phyloP scores from a whole-genome alignment of 2,888 invertebrate species.

The Euzetes globulus region DNA sequence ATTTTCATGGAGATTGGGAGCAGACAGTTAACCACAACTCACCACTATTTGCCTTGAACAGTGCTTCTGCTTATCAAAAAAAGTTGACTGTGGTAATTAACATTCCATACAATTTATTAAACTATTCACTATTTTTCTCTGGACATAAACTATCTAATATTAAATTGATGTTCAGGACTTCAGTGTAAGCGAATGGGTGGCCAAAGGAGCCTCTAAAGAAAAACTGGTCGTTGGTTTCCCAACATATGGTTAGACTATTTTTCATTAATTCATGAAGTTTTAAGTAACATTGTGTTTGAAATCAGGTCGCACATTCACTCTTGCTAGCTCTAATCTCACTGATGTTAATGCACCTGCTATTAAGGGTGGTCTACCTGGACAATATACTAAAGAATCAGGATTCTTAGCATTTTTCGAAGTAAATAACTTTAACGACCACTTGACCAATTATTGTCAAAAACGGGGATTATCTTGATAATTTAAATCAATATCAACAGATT shows the following conservation, averaged over 20 bases:
- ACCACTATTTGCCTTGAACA: slow-evolving; percentile 77
- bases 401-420: slow-evolving; percentile 91
- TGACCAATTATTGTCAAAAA: too few relatives aligned
- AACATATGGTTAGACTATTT: slow-evolving; percentile 58
- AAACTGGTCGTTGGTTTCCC: slow-evolving; percentile 92
- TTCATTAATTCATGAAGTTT: not conserved
- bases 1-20: slow-evolving; percentile 93
- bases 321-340: slow-evolving; percentile 75
- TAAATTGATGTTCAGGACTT: slow-evolving; percentile 58
- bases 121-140: too few relatives aligned
- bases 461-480: not conserved
- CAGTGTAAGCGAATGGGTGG: slow-evolving; percentile 85
- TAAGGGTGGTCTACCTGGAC: slow-evolving; percentile 74
- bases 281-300: too few relatives aligned
- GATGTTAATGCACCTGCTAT: slow-evolving; percentile 86
- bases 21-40: slow-evolving; percentile 86
- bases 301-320: slow-evolving; percentile 74
- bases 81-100: slow-evolving; percentile 74
- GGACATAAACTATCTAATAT: not conserved
- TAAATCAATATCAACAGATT: slow-evolving; percentile 51
- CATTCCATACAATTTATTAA: too few relatives aligned
- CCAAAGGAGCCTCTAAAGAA: slow-evolving; percentile 84
- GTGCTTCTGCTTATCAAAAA: slow-evolving; percentile 82
- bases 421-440: too few relatives aligned
- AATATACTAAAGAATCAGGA: slow-evolving; percentile 85